Evolutionary conservation across 2,113 vertebrate genomes (phyloP).

Genomic region (Pseudonaja textilis): DNA sequence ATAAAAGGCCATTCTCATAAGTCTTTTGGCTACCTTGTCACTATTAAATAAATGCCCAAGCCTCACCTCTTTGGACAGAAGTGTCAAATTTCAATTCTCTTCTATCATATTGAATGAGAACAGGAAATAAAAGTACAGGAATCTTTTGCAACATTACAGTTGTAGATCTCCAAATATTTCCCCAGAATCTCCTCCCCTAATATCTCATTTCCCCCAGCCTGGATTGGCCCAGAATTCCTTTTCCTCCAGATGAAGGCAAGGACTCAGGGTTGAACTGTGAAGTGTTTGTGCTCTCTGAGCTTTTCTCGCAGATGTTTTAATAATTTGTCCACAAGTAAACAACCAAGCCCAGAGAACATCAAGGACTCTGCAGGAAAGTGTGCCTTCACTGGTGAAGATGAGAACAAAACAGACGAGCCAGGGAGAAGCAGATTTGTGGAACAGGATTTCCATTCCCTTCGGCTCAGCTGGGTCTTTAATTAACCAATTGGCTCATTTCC

Average conservation of each 20-base stretch:
- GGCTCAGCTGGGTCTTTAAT: conserved; percentile 17
- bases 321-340: neutral
- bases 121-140: neutral
- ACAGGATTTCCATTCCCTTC: neutral
- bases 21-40: neutral
- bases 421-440: neutral
- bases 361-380: neutral
- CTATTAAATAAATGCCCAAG: neutral
- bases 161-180: neutral
- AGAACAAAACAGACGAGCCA: neutral
- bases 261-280: neutral
- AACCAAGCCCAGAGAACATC: neutral
- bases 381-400: neutral
- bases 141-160: neutral
- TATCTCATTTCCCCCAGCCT: too few species aligned
- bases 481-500: conserved; percentile 24
- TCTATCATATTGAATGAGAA: neutral
- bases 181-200: neutral
- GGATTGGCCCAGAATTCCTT: too few species aligned
- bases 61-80: neutral
- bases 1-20: neutral
- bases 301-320: neutral
- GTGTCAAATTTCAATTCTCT: neutral
- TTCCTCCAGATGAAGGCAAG: neutral
- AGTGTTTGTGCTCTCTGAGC: neutral